Percentiles rank a stretch among this genome's conserved stretches.
phyloP scores from a whole-genome alignment of 2,797 vertebrate genomes.

The Sciaenops ocellatus region DNA sequence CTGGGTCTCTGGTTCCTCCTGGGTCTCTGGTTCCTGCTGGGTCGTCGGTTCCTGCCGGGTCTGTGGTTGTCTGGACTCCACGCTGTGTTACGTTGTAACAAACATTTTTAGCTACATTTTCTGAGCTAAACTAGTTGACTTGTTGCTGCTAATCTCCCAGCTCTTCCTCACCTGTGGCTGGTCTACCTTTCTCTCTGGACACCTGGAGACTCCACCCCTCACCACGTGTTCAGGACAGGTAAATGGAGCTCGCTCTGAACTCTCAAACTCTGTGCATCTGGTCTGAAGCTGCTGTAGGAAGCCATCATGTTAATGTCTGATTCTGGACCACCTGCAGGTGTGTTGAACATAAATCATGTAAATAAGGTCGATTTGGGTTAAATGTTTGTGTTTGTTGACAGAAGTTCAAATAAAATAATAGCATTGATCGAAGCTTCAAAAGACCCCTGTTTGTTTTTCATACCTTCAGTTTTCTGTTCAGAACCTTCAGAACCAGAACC shows the following conservation, averaged over 20 bases:
- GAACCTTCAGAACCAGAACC: too few species aligned
- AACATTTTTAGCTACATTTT: not conserved
- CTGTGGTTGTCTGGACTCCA: not conserved
- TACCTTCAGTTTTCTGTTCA: too few species aligned
- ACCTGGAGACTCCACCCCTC: not conserved
- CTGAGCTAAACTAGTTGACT: not conserved
- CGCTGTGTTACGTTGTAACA: not conserved
- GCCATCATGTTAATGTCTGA: not conserved
- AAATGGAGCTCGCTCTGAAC: not conserved
- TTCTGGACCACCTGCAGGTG: not conserved
- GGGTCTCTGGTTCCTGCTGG: not conserved
- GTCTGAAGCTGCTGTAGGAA: not conserved
- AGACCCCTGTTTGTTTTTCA: too few species aligned
- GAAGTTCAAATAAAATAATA: too few species aligned
- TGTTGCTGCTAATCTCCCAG: not conserved
- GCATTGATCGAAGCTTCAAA: too few species aligned
- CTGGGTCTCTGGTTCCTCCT: too few species aligned
- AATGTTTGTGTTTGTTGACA: too few species aligned
- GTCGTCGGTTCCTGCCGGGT: too few species aligned
- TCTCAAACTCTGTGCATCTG: not conserved
- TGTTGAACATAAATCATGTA: not conserved
- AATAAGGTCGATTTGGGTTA: not conserved
- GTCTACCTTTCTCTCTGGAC: not conserved
- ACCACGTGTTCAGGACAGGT: not conserved
- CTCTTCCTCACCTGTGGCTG: not conserved